Conservation (phyloP, 1,140 invertebrate species). For the Aethina tumida region DNA sequence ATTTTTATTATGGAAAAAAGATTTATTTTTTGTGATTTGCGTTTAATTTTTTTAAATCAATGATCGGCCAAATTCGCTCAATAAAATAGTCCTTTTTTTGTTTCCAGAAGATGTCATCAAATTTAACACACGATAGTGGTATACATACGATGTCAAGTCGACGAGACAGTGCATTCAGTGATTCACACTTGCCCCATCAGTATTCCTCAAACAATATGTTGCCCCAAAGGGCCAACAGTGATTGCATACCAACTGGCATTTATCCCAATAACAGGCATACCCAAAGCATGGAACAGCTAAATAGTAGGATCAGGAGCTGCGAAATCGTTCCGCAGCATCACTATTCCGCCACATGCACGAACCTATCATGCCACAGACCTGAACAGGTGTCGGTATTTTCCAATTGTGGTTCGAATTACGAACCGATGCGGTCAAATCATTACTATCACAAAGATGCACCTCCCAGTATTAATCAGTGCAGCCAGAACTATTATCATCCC, state of each 20-base stretch:
- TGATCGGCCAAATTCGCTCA: neutral
- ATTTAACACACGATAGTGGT: slow-evolving; percentile 33
- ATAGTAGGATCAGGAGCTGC: slow-evolving; percentile 1
- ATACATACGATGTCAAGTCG: slow-evolving; percentile 36
- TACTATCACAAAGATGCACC: slow-evolving; percentile 14
- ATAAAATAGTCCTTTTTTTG: slow-evolving; percentile 1
- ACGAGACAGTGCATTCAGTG: slow-evolving; percentile 31
- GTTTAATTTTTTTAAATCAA: neutral
- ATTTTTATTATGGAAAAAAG: no score
- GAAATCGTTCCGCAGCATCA: neutral
- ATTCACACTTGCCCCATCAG: slow-evolving; percentile 16
- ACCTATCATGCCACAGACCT: neutral
- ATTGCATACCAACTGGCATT: slow-evolving; percentile 21
- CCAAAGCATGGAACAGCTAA: slow-evolving; percentile 19
- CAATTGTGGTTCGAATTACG: slow-evolving; percentile 14
- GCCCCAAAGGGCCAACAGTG: slow-evolving; percentile 24
- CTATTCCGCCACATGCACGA: neutral
- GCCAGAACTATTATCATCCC: slow-evolving; percentile 18
- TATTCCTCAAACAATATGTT: slow-evolving; percentile 11
- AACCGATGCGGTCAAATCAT: slow-evolving; percentile 6
- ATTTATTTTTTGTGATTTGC: no score
- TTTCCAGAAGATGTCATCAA: slow-evolving; percentile 21
- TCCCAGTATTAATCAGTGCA: slow-evolving; percentile 19
- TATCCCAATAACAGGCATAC: slow-evolving; percentile 11
- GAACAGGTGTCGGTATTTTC: slow-evolving; percentile 14